Base-by-base conservation (phyloP, 2,888 invertebrate species). In the Aphidius colemani region DNA sequence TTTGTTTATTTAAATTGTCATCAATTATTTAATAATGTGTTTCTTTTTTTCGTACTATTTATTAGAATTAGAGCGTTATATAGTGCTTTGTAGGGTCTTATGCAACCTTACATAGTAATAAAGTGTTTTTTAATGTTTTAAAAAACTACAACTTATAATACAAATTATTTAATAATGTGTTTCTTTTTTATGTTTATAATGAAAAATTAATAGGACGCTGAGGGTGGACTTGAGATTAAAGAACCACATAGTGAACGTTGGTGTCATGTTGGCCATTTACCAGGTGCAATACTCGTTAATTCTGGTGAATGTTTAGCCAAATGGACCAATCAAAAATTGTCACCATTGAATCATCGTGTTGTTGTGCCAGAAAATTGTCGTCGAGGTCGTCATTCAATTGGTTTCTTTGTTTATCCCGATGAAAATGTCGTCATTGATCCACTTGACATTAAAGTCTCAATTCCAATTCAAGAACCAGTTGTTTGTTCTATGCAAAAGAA, bases 391-490 rank as follows among this genome's bases (percentile, higher is more conserved):
- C 90, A 91, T 82, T 90, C 91, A 72, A 88, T 92, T 68, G 91
- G 90, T 41, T 91, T 88, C 84, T 91, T 91, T 84, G 89, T 91
- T 72, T 90, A 90, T 83, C 91, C 92, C 3, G 90, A 90, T 83
- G 82, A 84, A 70, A 84, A 85, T 67, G 85, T 85, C 7, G 74
- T 78, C 51, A 81, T 88, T 62, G 85, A 86, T 39, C 82, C 86
- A 9, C 78, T 88, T 64, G 85, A 86, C 4, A 81, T 82, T 18
- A 85, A 83, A 67, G 80, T 82, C 30, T 74, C 78, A 8, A 66
- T 69, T 6, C 74, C 74, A 51, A 63, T 74, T 1, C 76, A 78
- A 50, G 78, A 80, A 66, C 64, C 78, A 6, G 84, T 84, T 64
- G 75, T 82, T 7, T 83, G 84, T 66, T 75, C 83, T 62, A 77